Evolutionary conservation across 2,797 vertebrate species (phyloP), one percentile per base, ranked within the genome.

Genomic region (Spheniscus humboldti): DNA sequence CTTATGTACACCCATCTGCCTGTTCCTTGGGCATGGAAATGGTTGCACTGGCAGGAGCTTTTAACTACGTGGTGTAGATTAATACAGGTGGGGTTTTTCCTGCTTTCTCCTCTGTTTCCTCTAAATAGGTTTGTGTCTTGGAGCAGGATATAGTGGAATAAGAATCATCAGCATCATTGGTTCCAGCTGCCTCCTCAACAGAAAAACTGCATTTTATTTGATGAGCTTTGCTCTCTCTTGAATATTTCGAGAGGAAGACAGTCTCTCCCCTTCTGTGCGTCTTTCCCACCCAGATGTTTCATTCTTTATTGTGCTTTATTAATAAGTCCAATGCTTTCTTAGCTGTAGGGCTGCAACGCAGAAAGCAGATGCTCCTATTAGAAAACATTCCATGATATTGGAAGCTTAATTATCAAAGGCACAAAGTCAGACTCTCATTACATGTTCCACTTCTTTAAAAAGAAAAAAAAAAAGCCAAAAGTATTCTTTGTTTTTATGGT

Each of bases 1-100:
- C 91, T 96, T 94, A 80, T 22, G 89, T 91, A 92, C 84, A 78
- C 63, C 97, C 91, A 89, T 97, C 93, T 97, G 94, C 93, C 92
- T 94, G 72, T 93, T 96, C 84, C 88, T 88, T 85, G 88, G 88
- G 79, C 82, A 84, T 55, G 41, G 77, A 83, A 68, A 89, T 48
- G 88, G 19, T 59, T 92, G 76, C 28, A 6, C 66, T 90, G 48
- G 66, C 76, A 90, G 75, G 63, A 92, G 73, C 90, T 87, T 91
- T 76, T 79, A 92, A 60, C 52, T 91, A 0, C 48, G 11, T 80
- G 43, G 22, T 78, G 19, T 60, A 73, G 79, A 57, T 91, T 66
- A 75, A 92, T 92, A 81, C 57, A 94, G 91, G 92, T 94, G 89
- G 89, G 62, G 73, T 88, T 93, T 71, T 91, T 86, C 69, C 81